Conservation (phyloP, 1,140 invertebrate genomes). For the Drosophila fuyamai region DNA sequence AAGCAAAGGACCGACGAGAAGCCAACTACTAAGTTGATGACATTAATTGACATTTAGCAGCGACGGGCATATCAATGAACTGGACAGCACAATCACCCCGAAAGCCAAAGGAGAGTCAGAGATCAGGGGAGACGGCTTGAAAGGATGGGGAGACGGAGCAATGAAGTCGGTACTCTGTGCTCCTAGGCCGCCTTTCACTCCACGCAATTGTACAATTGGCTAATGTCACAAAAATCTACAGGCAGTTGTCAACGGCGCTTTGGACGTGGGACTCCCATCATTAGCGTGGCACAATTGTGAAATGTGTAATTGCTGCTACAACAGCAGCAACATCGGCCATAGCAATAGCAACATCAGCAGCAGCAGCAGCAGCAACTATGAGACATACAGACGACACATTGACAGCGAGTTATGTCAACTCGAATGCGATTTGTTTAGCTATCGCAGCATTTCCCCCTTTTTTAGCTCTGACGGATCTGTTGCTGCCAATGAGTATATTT, state of each 20-base stretch:
- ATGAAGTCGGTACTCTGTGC: slow-evolving; percentile 42
- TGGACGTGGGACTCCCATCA: slow-evolving; percentile 80
- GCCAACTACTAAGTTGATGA: slow-evolving; percentile 69
- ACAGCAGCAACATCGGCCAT: slow-evolving; percentile 38
- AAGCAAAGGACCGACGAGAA: slow-evolving; percentile 35
- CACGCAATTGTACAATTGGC: slow-evolving; percentile 80
- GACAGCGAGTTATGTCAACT: slow-evolving; percentile 81
- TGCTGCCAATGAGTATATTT: slow-evolving; percentile 66
- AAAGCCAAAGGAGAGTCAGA: slow-evolving; percentile 46
- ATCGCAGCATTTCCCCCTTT: slow-evolving; percentile 30
- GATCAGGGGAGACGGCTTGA: slow-evolving; percentile 2
- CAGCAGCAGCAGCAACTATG: slow-evolving; percentile 59
- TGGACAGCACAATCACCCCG: slow-evolving; percentile 79
- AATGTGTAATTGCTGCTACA: slow-evolving; percentile 80
- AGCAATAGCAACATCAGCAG: slow-evolving; percentile 36
- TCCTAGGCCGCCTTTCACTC: slow-evolving; percentile 74
- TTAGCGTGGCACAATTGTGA: slow-evolving; percentile 82
- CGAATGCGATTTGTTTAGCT: slow-evolving; percentile 77
- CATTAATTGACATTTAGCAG: slow-evolving; percentile 83
- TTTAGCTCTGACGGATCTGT: slow-evolving; percentile 16
- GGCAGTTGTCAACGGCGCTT: slow-evolving; percentile 76
- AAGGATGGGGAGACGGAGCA: slow-evolving; percentile 12
- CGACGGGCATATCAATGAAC: slow-evolving; percentile 79
- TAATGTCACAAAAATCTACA: slow-evolving; percentile 77
- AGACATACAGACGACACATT: slow-evolving; percentile 80